Evolutionary conservation across 2,113 vertebrate species (phyloP).

Genomic region (Hydropotes inermis): DNA sequence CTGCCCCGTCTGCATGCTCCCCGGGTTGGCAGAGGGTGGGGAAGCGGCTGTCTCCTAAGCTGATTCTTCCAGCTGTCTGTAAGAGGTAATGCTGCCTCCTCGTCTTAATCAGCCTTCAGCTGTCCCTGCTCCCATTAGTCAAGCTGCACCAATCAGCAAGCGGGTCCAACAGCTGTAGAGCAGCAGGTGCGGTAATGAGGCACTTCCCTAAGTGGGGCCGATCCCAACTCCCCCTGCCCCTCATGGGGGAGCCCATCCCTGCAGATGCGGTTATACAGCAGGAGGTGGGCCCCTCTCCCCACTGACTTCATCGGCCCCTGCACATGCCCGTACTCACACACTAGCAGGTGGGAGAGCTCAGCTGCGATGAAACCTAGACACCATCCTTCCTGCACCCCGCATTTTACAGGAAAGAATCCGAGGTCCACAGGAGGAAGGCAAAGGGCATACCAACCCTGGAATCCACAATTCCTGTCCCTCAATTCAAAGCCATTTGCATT

Average conservation of each 20-base stretch:
- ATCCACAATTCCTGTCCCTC: neutral
- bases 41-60: constrained; percentile 54
- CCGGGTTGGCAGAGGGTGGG: neutral
- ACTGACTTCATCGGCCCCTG: neutral
- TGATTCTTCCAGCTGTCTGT: constrained; percentile 64
- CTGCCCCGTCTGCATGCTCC: neutral
- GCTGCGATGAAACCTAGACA: neutral
- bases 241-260: neutral
- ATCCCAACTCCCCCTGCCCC: neutral
- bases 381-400: neutral
- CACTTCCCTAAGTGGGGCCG: constrained; percentile 34
- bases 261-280: neutral
- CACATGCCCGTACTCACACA: rapidly evolving
- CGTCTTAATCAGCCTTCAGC: constrained; percentile 66
- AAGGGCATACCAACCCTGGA: neutral
- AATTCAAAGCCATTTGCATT: neutral
- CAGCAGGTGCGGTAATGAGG: constrained; percentile 55
- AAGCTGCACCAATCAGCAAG: constrained; percentile 52
- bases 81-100: constrained; percentile 54
- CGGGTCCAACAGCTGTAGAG: constrained; percentile 47
- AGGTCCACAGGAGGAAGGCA: neutral
- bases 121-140: constrained; percentile 60
- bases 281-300: neutral
- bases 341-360: neutral
- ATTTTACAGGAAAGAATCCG: neutral